Evolutionary conservation across 1,140 invertebrate genomes (phyloP).

Genomic region (Homarus americanus): DNA sequence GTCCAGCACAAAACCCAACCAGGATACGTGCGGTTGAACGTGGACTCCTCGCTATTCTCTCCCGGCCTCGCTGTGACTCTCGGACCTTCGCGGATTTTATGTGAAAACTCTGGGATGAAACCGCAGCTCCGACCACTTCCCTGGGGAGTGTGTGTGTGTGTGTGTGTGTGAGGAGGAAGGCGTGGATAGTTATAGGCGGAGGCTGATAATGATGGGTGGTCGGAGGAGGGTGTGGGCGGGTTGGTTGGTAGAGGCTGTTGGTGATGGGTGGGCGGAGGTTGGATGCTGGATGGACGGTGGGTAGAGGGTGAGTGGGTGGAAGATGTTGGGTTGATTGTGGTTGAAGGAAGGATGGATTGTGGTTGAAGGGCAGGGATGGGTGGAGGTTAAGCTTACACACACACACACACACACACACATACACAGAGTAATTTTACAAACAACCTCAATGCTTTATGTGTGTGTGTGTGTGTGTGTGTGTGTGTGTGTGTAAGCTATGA

Average conservation of each 20-base stretch:
- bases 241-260: neutral
- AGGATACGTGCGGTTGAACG: slow-evolving; percentile 35
- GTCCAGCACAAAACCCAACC: slow-evolving; percentile 21
- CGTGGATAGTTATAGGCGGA: neutral
- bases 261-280: neutral
- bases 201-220: neutral
- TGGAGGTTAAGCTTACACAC: no score
- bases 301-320: no score
- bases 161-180: neutral
- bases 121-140: slow-evolving; percentile 38
- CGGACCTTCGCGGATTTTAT: slow-evolving; percentile 28
- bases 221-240: neutral
- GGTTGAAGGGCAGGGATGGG: no score
- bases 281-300: neutral
- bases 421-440: no score
- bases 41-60: slow-evolving; percentile 45
- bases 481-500: no score
- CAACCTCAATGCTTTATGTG: no score
- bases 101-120: slow-evolving; percentile 29
- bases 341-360: no score
- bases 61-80: neutral
- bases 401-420: no score
- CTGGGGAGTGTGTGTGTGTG: neutral
- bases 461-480: no score
- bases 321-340: no score